Conservation (phyloP, 2,888 invertebrate genomes). For the Automeris io region DNA sequence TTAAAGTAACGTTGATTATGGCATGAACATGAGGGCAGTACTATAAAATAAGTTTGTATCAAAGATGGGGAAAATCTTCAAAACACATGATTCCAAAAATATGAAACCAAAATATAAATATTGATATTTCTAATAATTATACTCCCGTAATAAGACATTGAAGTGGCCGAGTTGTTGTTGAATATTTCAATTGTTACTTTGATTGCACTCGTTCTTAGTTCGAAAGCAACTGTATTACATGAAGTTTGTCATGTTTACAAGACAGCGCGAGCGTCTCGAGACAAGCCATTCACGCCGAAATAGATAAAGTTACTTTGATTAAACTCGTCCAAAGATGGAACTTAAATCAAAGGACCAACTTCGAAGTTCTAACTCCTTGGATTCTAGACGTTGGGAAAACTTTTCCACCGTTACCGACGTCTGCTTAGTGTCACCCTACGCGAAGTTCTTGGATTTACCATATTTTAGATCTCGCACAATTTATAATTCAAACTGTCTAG, state of each 20-base stretch:
- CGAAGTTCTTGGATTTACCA: no score
- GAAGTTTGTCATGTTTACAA: slow-evolving; percentile 14
- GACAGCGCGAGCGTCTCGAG: slow-evolving; percentile 18
- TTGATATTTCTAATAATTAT: no score
- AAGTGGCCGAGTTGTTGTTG: no score
- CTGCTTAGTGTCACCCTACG: not conserved
- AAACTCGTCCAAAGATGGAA: slow-evolving; percentile 26
- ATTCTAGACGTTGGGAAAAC: slow-evolving; percentile 12
- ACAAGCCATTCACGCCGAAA: slow-evolving; percentile 30
- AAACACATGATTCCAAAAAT: no score
- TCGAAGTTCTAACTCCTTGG: slow-evolving; percentile 20
- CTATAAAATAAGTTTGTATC: no score
- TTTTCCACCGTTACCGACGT: slow-evolving; percentile 6
- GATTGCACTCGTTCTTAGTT: not conserved
- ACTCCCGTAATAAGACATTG: no score
- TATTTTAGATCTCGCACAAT: no score
- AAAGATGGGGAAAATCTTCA: no score
- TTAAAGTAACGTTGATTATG: no score
- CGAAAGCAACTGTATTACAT: slow-evolving; percentile 6
- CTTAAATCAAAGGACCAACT: slow-evolving; percentile 34
- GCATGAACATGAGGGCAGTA: no score
- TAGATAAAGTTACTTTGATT: slow-evolving; percentile 41
- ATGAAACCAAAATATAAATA: no score
- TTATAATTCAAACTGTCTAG: no score
- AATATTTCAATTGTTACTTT: not conserved